Evolutionary conservation across 2,797 vertebrate genomes (phyloP), one percentile per base, ranked within the genome.

Genomic region (Gymnothorax javanicus): DNA sequence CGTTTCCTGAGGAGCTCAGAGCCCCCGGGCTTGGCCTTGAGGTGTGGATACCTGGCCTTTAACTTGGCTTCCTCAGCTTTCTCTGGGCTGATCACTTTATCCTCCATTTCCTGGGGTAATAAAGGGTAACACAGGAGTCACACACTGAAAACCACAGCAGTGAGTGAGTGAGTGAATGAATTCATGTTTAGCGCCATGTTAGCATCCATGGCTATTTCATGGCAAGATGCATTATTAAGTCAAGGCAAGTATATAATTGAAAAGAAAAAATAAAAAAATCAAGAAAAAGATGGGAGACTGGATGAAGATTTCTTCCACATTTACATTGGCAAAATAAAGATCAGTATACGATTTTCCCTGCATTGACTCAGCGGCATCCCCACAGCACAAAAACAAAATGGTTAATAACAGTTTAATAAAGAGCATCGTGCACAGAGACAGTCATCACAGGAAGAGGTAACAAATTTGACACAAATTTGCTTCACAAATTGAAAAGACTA

Each of bases 21-120:
- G 60, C 98, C 98, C 71, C 97, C 98, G 52, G 98, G 98, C 87
- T 98, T 99, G 88, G 97, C 94, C 90, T 97, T 98, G 67, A 99
- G 95, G 90, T 97, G 97, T 84, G 98, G 98, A 90, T 98, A 99
- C 90, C 97, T 96, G 89, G 97, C 96, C 96, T 99, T 99, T 90
- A 99, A 95, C 90, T 99, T 99, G 88, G 96, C 97, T 94, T 99
- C 99, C 94, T 99, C 99, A 86, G 94, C 96, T 91, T 99, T 99
- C 92, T 99, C 99, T 87, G 98, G 98, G 91, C 97, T 99, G 90
- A 97, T 95, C 84, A 99, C 97, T 90, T 97, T 98, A 94, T 99
- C 98, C 86, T 98, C 97, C 97, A 99, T 98, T 95, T 99, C 98
- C 98, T 99, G 91, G 89, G 94, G 94, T 59, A 54, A 23, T 13